Evolutionary conservation across 1,140 invertebrate genomes (phyloP), one percentile per base, ranked within the genome.

Genomic region (Adoxophyes honmai): DNA sequence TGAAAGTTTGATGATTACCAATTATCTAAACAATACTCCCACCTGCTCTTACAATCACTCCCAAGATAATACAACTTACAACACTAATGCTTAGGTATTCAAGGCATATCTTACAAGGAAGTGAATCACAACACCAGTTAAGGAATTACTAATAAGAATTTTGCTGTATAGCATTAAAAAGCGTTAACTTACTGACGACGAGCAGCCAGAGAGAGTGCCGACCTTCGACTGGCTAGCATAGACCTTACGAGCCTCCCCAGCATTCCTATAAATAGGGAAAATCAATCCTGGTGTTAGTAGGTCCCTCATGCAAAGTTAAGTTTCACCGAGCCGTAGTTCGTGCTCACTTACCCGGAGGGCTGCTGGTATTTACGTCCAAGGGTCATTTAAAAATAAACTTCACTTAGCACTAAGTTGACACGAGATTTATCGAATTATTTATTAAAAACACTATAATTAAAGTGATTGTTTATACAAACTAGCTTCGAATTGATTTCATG

Each of bases 231-330:
- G 85, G 71, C 70, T 83, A 88, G 75, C 66, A 83, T 84, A 88
- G 70, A 79, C 78, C 77, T 88, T 88, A 68, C 83, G 82, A 76
- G 74, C 68, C 39, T 86, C 85, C 79, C 85, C 85, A 73, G 78
- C 85, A 88, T 86, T 88, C 80, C 85, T 88, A 88, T 83, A 88
- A 88, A 86, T 86, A 86, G 75, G 63, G 55, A 81, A 86, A 88
- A 88, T 88, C 85, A 86, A 88, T 88, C 68, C 66, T 66, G 70
- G 59, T 62, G 74, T 82, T 82, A 70, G 60, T 66, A 62, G 68
- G 70, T 2, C 60, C 70, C 66, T 71, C 75, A 88, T 86, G 85
- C 85, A 85, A 81, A 71, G 66, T 67, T 82, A 77, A 73, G 61
- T 70, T 68, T 60, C 62, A 62, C 60, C 33, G 34, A 55, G 63